These are phyloP conservation scores for Glomeris marginata DNA, from an alignment of 2,888 invertebrate species.

Conservation along the genomic window DNA sequence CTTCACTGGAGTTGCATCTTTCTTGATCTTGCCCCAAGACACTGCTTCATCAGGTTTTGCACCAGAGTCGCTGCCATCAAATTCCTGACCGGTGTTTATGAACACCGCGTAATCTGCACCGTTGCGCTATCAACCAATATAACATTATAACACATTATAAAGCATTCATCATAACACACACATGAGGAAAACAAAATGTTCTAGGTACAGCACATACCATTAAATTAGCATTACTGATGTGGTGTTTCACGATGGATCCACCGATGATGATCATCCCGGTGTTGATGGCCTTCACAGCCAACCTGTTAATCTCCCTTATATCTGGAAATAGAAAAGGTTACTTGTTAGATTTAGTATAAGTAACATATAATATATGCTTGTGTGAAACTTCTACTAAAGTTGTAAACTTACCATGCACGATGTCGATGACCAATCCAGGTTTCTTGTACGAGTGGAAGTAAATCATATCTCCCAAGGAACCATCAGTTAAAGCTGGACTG, in stretches of 20 bases:
- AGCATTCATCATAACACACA: too few relatives aligned
- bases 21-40: slow-evolving; percentile 96
- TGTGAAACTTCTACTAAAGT: background rate
- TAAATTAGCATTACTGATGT: slow-evolving; percentile 97
- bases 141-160: too few relatives aligned
- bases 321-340: slow-evolving; percentile 39
- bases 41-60: slow-evolving; percentile 96
- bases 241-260: slow-evolving; percentile 95
- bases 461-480: slow-evolving; percentile 96
- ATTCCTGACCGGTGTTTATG: slow-evolving; percentile 88
- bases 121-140: too few relatives aligned
- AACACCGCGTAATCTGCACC: slow-evolving; percentile 93
- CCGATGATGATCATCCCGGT: slow-evolving; percentile 96
- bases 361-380: slow-evolving; percentile 1
- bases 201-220: slow-evolving; percentile 61
- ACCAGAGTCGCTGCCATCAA: slow-evolving; percentile 95
- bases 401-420: slow-evolving; percentile 50
- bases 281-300: slow-evolving; percentile 81
- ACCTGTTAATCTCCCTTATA: slow-evolving; percentile 72
- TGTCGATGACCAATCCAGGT: slow-evolving; percentile 84
- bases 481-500: slow-evolving; percentile 95
- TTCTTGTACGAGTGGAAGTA: slow-evolving; percentile 91
- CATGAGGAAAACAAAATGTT: too few relatives aligned
- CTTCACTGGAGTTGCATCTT: slow-evolving; percentile 77
- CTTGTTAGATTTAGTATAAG: slow-evolving; percentile 2